phyloP scores from a whole-genome alignment of 2,113 vertebrate species.

The Heterotilapia buettikoferi region DNA sequence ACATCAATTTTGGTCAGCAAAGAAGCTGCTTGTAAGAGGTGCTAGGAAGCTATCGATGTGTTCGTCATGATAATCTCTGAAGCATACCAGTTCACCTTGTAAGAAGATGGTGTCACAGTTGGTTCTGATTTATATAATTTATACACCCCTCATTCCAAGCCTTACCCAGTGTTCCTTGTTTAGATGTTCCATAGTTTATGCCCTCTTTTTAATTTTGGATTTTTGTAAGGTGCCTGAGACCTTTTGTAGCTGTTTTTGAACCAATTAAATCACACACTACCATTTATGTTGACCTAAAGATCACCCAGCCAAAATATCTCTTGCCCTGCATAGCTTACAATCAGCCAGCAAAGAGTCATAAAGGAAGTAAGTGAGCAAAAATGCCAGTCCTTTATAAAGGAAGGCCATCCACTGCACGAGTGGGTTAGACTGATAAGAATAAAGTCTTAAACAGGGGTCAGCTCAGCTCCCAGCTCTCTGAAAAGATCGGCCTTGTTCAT shows the following conservation, averaged over 20 bases:
- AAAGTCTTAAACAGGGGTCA: conserved; percentile 1
- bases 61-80: not conserved
- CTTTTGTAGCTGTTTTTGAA: not conserved
- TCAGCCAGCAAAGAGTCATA: conserved; percentile 25
- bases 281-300: not conserved
- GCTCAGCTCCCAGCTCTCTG: not conserved
- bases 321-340: conserved; percentile 20
- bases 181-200: not conserved
- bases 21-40: not conserved
- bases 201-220: fast-evolving
- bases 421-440: conserved; percentile 28
- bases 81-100: not conserved
- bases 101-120: not conserved
- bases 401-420: conserved; percentile 13
- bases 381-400: conserved; percentile 36
- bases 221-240: not conserved
- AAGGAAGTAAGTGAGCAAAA: not conserved
- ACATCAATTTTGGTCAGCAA: not conserved
- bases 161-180: not conserved
- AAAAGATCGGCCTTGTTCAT: not conserved
- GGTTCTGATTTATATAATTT: not conserved
- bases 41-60: not conserved
- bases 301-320: not conserved
- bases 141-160: not conserved
- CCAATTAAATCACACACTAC: not conserved